Conservation (phyloP, 2,797 vertebrate genomes). For the Takifugu rubripes region DNA sequence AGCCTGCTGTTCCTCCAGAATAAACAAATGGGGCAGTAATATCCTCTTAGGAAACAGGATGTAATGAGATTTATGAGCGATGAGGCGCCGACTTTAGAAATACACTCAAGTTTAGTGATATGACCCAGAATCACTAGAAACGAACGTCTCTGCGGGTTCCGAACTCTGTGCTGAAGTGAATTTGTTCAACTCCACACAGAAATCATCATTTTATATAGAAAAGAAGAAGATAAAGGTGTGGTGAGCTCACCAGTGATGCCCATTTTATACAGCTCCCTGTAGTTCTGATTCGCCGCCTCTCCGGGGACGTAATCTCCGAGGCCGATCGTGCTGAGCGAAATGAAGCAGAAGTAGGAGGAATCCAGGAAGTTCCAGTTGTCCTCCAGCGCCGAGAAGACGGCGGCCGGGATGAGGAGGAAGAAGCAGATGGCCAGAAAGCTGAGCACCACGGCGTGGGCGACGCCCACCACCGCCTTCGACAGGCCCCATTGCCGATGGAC, state of each 20-base stretch:
- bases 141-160: no score
- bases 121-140: no score
- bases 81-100: not conserved
- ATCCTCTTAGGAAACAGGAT: slow-evolving; percentile 23
- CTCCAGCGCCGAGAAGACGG: slow-evolving; percentile 89
- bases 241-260: slow-evolving; percentile 90
- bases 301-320: slow-evolving; percentile 96
- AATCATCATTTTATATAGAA: not conserved
- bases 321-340: slow-evolving; percentile 96
- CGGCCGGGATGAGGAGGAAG: slow-evolving; percentile 95
- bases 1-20: not conserved
- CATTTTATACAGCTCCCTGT: slow-evolving; percentile 93
- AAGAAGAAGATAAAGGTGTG: not conserved
- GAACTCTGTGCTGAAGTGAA: no score
- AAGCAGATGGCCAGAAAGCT: slow-evolving; percentile 80
- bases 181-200: no score
- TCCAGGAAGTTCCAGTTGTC: slow-evolving; percentile 98
- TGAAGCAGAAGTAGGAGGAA: slow-evolving; percentile 98
- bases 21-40: slow-evolving; percentile 6
- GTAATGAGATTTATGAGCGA: not conserved
- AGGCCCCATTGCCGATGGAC: slow-evolving; percentile 89
- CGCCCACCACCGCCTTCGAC: slow-evolving; percentile 86
- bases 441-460: slow-evolving; percentile 83
- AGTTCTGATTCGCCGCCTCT: slow-evolving; percentile 89
- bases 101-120: not conserved